Percentiles rank a stretch among this genome's conserved stretches.
These are phyloP conservation scores for Ctenoplectra terminalis DNA, from an alignment of 1,140 invertebrate species.

Conservation along the genomic window DNA sequence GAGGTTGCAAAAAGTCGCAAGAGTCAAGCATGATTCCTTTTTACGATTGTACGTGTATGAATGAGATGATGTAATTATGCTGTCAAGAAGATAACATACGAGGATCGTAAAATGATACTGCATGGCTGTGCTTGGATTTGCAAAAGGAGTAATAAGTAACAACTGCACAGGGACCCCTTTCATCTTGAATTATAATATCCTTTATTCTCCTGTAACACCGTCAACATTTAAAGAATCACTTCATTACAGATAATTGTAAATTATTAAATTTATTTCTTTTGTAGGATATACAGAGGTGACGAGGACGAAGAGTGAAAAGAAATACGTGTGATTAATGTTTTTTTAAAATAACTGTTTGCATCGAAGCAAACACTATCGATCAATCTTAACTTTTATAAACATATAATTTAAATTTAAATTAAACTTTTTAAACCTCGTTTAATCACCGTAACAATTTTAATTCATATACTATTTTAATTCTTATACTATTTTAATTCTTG, in stretches of 20 bases:
- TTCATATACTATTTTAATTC: too few species aligned
- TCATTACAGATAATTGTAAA: not conserved
- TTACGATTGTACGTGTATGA: not conserved
- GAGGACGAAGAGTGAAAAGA: too few species aligned
- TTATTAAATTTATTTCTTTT: not conserved
- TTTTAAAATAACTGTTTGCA: not conserved
- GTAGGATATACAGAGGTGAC: too few species aligned
- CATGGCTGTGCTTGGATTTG: not conserved
- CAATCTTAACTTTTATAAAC: too few species aligned
- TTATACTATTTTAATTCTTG: too few species aligned
- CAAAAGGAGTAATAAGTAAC: conserved; percentile 1
- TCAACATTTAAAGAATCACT: not conserved
- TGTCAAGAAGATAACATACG: not conserved
- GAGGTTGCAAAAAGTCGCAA: not conserved
- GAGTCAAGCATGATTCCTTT: not conserved
- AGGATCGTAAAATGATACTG: not conserved
- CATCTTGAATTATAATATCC: not conserved
- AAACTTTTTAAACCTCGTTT: too few species aligned
- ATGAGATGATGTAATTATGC: conserved; percentile 6
- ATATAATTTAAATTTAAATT: too few species aligned
- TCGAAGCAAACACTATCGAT: not conserved
- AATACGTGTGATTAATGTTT: too few species aligned
- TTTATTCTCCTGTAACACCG: not conserved
- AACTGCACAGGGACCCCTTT: not conserved
- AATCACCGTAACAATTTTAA: too few species aligned